Conservation (phyloP, 2,113 vertebrate species). For the Eleginops maclovinus region DNA sequence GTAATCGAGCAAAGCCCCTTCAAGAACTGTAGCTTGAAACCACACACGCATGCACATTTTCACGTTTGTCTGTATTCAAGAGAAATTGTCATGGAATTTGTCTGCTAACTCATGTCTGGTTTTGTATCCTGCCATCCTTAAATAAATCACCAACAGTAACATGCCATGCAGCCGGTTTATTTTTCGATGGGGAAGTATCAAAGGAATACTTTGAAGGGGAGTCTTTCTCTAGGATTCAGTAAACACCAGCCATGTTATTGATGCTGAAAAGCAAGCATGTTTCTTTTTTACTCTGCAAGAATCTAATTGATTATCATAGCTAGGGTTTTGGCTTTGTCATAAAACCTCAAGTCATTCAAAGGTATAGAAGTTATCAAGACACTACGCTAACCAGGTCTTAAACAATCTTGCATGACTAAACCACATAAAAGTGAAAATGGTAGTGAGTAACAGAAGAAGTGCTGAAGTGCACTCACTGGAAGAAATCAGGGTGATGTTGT, state of each 20-base stretch:
- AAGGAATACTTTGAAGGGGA: slow-evolving; percentile 26
- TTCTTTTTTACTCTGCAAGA: slow-evolving; percentile 40
- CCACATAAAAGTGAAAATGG: slow-evolving; percentile 20
- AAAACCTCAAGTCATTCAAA: slow-evolving; percentile 68
- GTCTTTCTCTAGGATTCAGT: slow-evolving; percentile 17
- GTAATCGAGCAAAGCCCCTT: slow-evolving; percentile 55
- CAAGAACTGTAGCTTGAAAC: slow-evolving; percentile 63
- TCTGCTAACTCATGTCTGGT: slow-evolving; percentile 28
- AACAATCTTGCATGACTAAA: slow-evolving; percentile 40
- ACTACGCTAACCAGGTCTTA: slow-evolving; percentile 47
- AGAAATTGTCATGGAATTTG: slow-evolving; percentile 26
- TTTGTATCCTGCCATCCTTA: slow-evolving; percentile 33
- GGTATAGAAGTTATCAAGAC: slow-evolving; percentile 63
- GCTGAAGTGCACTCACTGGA: slow-evolving; percentile 17
- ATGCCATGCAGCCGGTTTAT: slow-evolving; percentile 71
- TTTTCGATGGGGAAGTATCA: slow-evolving; percentile 22
- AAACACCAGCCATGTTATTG: slow-evolving; percentile 53
- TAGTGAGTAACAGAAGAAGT: slow-evolving; percentile 36
- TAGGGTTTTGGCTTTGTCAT: slow-evolving; percentile 60
- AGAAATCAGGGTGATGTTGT: slow-evolving; percentile 7
- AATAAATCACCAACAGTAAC: slow-evolving; percentile 62
- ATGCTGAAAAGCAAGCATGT: slow-evolving; percentile 51
- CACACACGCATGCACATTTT: slow-evolving; percentile 56
- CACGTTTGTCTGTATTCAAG: slow-evolving; percentile 23
- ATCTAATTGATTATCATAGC: slow-evolving; percentile 60